Evolutionary conservation across 2,888 invertebrate genomes (phyloP).

Genomic region (Homarus gammarus): DNA sequence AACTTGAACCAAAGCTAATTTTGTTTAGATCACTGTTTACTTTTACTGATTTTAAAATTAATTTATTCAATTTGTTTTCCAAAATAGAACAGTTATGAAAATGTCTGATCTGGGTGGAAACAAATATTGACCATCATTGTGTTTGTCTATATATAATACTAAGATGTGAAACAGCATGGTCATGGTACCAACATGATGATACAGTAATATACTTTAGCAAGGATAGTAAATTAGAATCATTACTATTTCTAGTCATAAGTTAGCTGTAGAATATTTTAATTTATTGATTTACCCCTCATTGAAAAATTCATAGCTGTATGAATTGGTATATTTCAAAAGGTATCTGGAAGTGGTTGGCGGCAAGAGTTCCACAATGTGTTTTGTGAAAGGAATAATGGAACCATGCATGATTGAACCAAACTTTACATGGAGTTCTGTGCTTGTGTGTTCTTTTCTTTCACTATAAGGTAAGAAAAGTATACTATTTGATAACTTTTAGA

Average conservation of each 20-base stretch:
- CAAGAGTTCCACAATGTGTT: not conserved
- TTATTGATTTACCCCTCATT: not conserved
- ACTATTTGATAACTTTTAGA: conserved; percentile 22
- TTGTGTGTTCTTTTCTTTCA: not conserved
- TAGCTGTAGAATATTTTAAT: conserved; percentile 2
- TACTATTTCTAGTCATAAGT: conserved; percentile 3
- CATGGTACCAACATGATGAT: not conserved
- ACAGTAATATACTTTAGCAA: conserved; percentile 12
- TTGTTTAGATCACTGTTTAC: too few species aligned
- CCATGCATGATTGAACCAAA: not conserved
- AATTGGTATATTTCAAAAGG: conserved; percentile 10
- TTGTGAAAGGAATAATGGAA: not conserved
- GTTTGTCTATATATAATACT: too few species aligned
- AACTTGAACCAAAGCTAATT: too few species aligned
- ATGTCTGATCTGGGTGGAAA: too few species aligned
- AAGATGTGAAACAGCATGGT: too few species aligned
- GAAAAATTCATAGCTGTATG: not conserved
- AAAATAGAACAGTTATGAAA: too few species aligned
- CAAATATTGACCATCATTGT: too few species aligned
- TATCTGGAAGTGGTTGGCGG: not conserved
- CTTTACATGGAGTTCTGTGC: not conserved
- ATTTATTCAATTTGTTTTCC: too few species aligned
- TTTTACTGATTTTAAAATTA: too few species aligned
- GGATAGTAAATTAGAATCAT: conserved; percentile 14
- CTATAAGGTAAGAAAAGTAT: not conserved